phyloP scores from a whole-genome alignment of 2,888 invertebrate species.

The Amphipoea oculea region DNA sequence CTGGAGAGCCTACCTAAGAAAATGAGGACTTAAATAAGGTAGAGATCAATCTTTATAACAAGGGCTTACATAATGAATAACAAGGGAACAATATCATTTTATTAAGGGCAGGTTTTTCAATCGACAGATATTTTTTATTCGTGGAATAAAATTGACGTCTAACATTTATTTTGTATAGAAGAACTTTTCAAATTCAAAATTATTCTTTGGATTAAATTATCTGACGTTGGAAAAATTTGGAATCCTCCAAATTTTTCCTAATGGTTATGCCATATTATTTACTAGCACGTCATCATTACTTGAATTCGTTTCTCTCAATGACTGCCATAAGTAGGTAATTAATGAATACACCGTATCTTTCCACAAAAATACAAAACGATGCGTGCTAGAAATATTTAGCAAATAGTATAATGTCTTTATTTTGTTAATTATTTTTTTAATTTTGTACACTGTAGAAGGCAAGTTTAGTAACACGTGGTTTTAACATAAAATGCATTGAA shows the following conservation, averaged over 20 bases:
- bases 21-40: slow-evolving; percentile 9
- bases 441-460: slow-evolving; percentile 1
- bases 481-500: slow-evolving; percentile 33
- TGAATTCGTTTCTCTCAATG: background rate
- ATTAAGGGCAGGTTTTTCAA: too few relatives aligned
- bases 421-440: slow-evolving; percentile 7
- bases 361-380: background rate
- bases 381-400: background rate
- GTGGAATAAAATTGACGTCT: too few relatives aligned
- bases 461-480: slow-evolving; percentile 26
- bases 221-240: too few relatives aligned
- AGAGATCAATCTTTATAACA: background rate
- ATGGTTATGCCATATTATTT: too few relatives aligned
- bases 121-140: too few relatives aligned
- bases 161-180: too few relatives aligned
- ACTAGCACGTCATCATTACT: background rate
- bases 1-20: background rate
- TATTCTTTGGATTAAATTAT: too few relatives aligned
- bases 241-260: background rate
- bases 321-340: background rate
- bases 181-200: too few relatives aligned
- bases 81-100: background rate
- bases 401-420: background rate
- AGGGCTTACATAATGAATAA: background rate
- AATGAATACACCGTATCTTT: background rate